Evolutionary conservation across 92 coral and sea anemone species (phyloP), one percentile per base, ranked within the genome.

Genomic region (Pocillopora grandis): DNA sequence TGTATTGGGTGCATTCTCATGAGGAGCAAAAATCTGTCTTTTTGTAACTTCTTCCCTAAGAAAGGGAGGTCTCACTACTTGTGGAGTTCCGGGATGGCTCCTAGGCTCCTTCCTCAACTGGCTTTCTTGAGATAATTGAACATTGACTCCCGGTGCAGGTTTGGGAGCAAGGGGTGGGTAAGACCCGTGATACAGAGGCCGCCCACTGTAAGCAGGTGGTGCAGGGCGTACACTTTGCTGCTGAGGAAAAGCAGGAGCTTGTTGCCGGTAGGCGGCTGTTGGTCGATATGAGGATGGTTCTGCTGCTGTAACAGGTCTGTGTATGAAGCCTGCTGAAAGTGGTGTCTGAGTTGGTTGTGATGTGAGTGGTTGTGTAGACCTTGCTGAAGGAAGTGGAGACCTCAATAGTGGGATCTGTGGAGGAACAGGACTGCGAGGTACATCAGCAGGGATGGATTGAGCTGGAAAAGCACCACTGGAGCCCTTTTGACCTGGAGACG

Each of bases 131-230:
- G 80, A n/a, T 27, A 83, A 42, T 70, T 83, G 86, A 27, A 74
- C 86, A 63, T 9, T 83, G 80, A 62, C 37, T 23, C 79, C 86
- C 13, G 79, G 74, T 10, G 86, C 64, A 83, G 86, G 86, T 64
- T 83, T 83, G 7, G 86, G 86, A 35, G 86, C 86, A 2, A 83
- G 79, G 8, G 80, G 86, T 49, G 86, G 86, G 12, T 83, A 83
- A 56, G 72, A 20, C 18, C 80, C 23, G 8, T 71, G 66, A 75
- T 48, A 81, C 14, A 77, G 49, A 64, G 79, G 64, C 71, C 86
- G 72, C 37, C 80, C 76, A 66, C 57, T 83, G 56, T 73, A 75
- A 31, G 79, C 80, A 11, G 80, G 80, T 11, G 86, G 80, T 5
- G 69, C 70, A 49, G 79, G 80, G 15, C 86, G 67, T 35, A 72